Evolutionary conservation across 2,113 vertebrate genomes (phyloP).

Genomic region (Zosterops hypoxanthus): DNA sequence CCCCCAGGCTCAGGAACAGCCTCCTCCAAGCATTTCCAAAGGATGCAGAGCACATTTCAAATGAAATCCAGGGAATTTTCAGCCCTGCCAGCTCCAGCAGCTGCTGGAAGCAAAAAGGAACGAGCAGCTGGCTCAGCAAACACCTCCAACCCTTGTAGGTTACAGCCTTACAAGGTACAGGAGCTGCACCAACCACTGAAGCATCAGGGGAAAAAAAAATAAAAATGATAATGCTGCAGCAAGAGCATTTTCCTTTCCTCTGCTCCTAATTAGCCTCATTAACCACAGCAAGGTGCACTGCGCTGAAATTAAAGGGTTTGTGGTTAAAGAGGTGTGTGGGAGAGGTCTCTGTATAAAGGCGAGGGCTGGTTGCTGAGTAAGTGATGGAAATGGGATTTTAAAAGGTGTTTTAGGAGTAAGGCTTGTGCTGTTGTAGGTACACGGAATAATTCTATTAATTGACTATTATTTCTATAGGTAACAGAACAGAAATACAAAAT

Average conservation of each 20-base stretch:
- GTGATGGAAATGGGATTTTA: neutral
- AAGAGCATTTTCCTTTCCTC: neutral
- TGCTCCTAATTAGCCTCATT: neutral
- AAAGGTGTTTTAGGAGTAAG: neutral
- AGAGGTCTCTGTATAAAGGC: neutral
- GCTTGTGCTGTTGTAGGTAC: rapidly evolving
- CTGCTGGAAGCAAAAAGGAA: neutral
- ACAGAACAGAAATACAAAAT: neutral
- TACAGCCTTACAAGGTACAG: rapidly evolving
- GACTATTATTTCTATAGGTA: rapidly evolving
- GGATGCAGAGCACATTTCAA: neutral
- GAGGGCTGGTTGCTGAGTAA: neutral
- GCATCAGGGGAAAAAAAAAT: neutral
- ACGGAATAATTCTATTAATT: neutral
- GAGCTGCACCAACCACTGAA: neutral
- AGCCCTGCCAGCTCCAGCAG: neutral
- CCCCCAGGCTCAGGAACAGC: neutral
- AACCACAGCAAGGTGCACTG: neutral
- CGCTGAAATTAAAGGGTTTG: neutral
- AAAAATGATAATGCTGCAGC: neutral
- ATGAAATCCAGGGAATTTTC: neutral
- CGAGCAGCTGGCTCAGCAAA: neutral
- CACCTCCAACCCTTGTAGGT: rapidly evolving
- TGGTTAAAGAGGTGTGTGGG: neutral
- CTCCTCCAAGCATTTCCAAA: neutral